Evolutionary conservation across 2,888 invertebrate genomes (phyloP).

Genomic region (Eugnorisma glareosa): DNA sequence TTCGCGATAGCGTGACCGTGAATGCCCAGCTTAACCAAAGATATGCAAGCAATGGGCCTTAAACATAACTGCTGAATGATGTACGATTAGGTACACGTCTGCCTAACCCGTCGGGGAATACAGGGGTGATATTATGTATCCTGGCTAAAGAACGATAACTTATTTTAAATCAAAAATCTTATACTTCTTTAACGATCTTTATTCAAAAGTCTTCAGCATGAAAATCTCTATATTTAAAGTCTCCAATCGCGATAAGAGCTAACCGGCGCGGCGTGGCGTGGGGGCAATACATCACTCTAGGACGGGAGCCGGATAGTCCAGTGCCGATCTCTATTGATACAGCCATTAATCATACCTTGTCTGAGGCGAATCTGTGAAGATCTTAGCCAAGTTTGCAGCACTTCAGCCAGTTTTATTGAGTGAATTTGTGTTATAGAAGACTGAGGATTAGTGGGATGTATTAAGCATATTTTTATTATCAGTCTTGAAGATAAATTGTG

Average conservation of each 20-base stretch:
- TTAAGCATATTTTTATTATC: conserved; percentile 26
- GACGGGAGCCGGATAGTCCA: conserved; percentile 68
- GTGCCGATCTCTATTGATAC: conserved; percentile 77
- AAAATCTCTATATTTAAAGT: conserved; percentile 58
- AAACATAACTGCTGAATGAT: not conserved
- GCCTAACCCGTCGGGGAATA: not conserved
- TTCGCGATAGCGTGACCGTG: too few species aligned
- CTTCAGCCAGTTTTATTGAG: conserved; percentile 58
- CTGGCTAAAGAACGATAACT: not conserved
- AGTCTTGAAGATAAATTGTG: not conserved
- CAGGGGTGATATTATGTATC: not conserved
- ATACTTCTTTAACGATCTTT: not conserved
- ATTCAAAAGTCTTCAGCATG: conserved; percentile 36
- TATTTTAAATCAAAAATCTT: not conserved
- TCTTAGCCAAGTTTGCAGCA: conserved; percentile 57
- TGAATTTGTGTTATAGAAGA: conserved; percentile 52
- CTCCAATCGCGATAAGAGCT: conserved; percentile 58
- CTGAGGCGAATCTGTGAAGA: conserved; percentile 63
- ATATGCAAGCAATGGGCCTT: too few species aligned
- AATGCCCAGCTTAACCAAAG: too few species aligned
- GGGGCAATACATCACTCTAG: conserved; percentile 74
- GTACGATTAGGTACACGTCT: not conserved
- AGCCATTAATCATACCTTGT: conserved; percentile 80
- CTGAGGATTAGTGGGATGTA: conserved; percentile 5
- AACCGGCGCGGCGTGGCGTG: conserved; percentile 47